Conservation (phyloP, 2,888 invertebrate species). For the Rambutsinella grinnellia region DNA sequence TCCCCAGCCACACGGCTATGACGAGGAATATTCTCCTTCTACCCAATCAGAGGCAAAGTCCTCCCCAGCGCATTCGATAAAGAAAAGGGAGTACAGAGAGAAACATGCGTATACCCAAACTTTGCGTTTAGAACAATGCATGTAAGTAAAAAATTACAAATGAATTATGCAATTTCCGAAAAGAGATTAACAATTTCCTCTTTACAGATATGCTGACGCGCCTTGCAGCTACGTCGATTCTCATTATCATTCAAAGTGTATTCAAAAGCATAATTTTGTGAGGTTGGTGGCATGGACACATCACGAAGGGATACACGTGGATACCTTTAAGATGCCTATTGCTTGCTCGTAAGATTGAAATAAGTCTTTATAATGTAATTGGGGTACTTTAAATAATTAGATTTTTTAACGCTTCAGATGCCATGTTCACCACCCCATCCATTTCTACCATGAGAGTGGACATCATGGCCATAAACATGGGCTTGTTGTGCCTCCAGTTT, state of each 20-base stretch:
- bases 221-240: constrained; percentile 68
- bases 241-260: constrained; percentile 68
- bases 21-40: not conserved
- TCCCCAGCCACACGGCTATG: not conserved
- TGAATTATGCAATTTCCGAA: too few species aligned
- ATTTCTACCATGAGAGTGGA: constrained; percentile 55
- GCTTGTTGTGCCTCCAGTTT: constrained; percentile 40
- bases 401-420: too few species aligned
- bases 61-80: too few species aligned
- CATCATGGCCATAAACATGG: constrained; percentile 41
- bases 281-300: constrained; percentile 68
- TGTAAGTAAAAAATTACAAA: constrained; percentile 67
- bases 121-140: constrained; percentile 69
- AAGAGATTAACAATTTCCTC: too few species aligned
- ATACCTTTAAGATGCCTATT: constrained; percentile 67
- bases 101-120: constrained; percentile 68
- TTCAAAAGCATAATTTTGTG: constrained; percentile 69
- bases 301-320: constrained; percentile 68
- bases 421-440: constrained; percentile 59
- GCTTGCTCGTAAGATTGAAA: constrained; percentile 55
- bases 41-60: too few species aligned
- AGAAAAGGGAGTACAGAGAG: constrained; percentile 37
- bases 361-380: too few species aligned
- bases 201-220: constrained; percentile 55
- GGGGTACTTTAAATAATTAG: too few species aligned